Evolutionary conservation across 2,888 invertebrate genomes (phyloP).

Genomic region (Heterodera filipjevi): DNA sequence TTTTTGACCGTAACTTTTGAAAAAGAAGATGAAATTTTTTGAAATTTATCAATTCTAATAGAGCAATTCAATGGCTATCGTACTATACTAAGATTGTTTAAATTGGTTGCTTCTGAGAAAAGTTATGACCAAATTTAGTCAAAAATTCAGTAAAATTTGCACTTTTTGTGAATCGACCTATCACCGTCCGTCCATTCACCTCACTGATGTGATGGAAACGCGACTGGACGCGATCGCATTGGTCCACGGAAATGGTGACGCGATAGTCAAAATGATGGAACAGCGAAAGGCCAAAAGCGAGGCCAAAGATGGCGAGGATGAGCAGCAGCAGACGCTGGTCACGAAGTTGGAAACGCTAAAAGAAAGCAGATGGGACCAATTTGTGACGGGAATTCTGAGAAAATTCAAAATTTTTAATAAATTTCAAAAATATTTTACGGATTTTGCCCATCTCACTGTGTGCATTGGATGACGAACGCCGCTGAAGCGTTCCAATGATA

Average conservation of each 20-base stretch:
- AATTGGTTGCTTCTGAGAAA: too few species aligned
- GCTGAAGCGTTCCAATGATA: conserved; percentile 59
- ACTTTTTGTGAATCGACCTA: too few species aligned
- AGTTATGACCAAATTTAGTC: too few species aligned
- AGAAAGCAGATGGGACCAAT: not conserved
- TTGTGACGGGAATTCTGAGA: not conserved
- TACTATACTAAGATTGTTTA: too few species aligned
- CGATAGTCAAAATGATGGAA: conserved; percentile 46
- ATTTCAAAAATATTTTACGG: not conserved
- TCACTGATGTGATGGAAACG: conserved; percentile 34
- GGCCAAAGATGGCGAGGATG: conserved; percentile 40
- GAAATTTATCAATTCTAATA: too few species aligned
- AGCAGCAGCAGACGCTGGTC: conserved; percentile 37
- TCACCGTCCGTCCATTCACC: not conserved
- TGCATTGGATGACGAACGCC: conserved; percentile 59
- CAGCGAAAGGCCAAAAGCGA: conserved; percentile 42
- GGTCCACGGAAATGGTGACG: conserved; percentile 31
- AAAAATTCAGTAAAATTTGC: too few species aligned
- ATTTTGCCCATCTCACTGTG: conserved; percentile 29
- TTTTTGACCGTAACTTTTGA: too few species aligned
- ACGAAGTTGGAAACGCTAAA: conserved; percentile 39
- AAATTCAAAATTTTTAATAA: not conserved
- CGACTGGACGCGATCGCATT: conserved; percentile 31
- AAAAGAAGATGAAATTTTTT: too few species aligned
- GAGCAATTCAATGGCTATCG: too few species aligned